These are phyloP conservation scores for Phrixothrix hirtus DNA, from an alignment of 2,888 invertebrate genomes.

Conservation along the genomic window DNA sequence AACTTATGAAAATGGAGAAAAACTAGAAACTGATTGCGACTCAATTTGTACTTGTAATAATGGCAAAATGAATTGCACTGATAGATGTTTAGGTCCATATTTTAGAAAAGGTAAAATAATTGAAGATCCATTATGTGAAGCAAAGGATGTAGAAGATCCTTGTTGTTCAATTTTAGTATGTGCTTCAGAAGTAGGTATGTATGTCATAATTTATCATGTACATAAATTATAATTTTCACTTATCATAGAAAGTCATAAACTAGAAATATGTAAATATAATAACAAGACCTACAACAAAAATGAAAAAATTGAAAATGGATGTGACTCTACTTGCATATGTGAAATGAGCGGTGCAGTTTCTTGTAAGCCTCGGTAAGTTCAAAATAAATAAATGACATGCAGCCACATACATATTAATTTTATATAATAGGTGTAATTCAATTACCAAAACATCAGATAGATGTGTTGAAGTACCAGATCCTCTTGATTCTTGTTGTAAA, in stretches of 20 bases:
- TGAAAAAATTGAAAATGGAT: constrained; percentile 77
- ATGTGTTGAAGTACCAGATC: constrained; percentile 81
- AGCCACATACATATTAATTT: neutral
- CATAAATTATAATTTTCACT: constrained; percentile 35
- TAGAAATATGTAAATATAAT: constrained; percentile 66
- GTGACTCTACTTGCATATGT: constrained; percentile 77
- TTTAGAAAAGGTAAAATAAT: constrained; percentile 69
- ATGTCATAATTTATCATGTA: neutral
- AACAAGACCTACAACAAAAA: constrained; percentile 74
- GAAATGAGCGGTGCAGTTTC: constrained; percentile 66
- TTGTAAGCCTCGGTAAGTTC: constrained; percentile 51
- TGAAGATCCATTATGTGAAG: constrained; percentile 73
- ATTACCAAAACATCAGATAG: constrained; percentile 66
- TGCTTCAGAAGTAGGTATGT: constrained; percentile 62
- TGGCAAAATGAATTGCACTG: constrained; percentile 72
- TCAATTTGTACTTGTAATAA: constrained; percentile 74
- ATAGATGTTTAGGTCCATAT: constrained; percentile 70
- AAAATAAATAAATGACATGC: constrained; percentile 3
- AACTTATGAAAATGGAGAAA: constrained; percentile 67
- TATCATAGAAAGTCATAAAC: too few species aligned
- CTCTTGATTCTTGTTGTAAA: constrained; percentile 82
- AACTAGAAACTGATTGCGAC: constrained; percentile 74
- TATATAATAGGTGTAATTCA: constrained; percentile 69
- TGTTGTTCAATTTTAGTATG: constrained; percentile 74
- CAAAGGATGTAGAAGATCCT: constrained; percentile 70